phyloP scores from a whole-genome alignment of 2,888 invertebrate genomes.

The Himalopsyche kuldschensis region DNA sequence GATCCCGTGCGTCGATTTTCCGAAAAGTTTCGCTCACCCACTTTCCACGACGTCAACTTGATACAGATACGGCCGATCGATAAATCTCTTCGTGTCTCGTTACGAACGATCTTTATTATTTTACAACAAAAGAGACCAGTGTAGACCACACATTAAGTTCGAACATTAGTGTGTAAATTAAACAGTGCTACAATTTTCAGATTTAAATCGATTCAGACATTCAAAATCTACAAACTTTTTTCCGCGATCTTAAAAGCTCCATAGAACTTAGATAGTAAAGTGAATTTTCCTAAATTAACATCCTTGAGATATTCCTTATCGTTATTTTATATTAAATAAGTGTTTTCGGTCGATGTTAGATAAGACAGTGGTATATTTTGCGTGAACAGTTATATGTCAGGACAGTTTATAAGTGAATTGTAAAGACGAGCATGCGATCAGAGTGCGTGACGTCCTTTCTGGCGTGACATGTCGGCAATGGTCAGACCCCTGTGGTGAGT shows the following conservation, averaged over 20 bases:
- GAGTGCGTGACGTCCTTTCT: slow-evolving; percentile 26
- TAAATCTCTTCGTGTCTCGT: slow-evolving; percentile 31
- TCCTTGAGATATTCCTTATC: neutral
- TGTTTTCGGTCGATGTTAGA: neutral
- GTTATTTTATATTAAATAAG: neutral
- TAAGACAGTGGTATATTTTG: neutral
- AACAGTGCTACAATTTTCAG: neutral
- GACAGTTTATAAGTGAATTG: slow-evolving; percentile 42
- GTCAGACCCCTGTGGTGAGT: slow-evolving; percentile 62
- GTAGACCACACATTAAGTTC: neutral
- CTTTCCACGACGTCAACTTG: slow-evolving; percentile 24
- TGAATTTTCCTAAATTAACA: neutral
- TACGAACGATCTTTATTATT: neutral
- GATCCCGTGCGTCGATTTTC: neutral
- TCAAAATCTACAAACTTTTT: neutral
- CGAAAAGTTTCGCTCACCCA: slow-evolving; percentile 36
- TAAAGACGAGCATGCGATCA: slow-evolving; percentile 43
- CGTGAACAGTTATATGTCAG: slow-evolving; percentile 13
- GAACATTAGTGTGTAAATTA: neutral
- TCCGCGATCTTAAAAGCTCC: neutral
- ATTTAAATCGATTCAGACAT: neutral
- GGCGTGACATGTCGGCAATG: slow-evolving; percentile 58
- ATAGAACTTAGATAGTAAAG: too few relatives aligned
- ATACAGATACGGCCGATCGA: slow-evolving; percentile 27
- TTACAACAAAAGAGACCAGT: neutral